Base-by-base conservation (phyloP, 2,888 invertebrate genomes). In the Zygaena filipendulae region DNA sequence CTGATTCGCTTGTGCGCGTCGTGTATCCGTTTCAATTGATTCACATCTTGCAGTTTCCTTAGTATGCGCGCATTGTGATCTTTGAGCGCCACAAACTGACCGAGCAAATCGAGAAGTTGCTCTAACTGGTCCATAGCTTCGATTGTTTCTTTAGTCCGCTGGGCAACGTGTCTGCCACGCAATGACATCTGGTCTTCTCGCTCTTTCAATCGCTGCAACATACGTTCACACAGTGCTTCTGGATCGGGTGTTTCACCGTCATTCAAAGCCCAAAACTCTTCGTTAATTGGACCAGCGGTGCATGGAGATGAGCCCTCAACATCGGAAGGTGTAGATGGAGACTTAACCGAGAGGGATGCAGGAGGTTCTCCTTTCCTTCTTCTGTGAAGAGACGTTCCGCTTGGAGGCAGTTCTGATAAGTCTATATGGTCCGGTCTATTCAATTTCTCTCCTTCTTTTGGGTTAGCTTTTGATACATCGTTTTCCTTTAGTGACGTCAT, bases 41-140 rank as follows among this genome's bases (percentile, higher is more conserved):
- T 88, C 20, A 92, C 79, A 43, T 90, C 90, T 33, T 87, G 82
- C 13, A 91, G 82, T 27, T 86, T 81, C 40, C 84, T 81, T 31
- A 88, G 83, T 12, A 91, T 69, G 37, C 83, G 82, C 0, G 83
- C 80, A 57, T 92, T 91, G 39, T 90, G 87, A 45, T 90, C 87
- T 39, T 87, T 83, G 19, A 92, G 63, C 21, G 84, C 83, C 4
- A 90, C 75, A 39, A 92, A 82, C 49, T 91, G 89, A 49, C 92
- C 90, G 60, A 93, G 82, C 16, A 94, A 64, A 35, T 85, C 84
- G 44, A 92, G 85, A 4, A 94, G 75, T 44, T 89, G 89, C 42
- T 91, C 91, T 26, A 94, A 60, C 49, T 93, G 91, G 47, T 92
- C 91, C 36, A 94, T 82, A 1, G 87, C 84, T 42, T 87, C 85